Base-by-base conservation (phyloP, 1,140 invertebrate species). In the Neodiprion virginianus region DNA sequence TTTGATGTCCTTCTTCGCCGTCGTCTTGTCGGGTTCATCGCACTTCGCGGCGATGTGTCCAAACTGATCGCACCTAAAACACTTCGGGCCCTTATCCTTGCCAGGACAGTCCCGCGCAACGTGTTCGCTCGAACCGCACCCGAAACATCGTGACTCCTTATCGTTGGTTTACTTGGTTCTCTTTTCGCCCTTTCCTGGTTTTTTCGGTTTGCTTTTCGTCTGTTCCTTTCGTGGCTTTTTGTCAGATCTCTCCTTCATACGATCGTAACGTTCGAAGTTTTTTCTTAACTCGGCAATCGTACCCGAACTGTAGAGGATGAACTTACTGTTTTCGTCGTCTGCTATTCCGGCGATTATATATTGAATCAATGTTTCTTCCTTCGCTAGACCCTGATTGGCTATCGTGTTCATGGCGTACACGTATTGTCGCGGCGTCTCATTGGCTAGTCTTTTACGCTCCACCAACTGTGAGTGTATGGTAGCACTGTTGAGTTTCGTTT, bases 321-420 rank as follows among this genome's bases (percentile, higher is more conserved):
- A 69, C 69, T 78, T 77, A 65, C 74, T 78, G 5, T 17, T 21
- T 11, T 50, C 21, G 17, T 77, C 72, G 69, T 75, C 77, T 47
- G 28, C 48, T 80, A 40, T 40, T 40, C 28, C 28, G 0, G 0
- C 28, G 28, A 40, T 40, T 40, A 40, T 40, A 40, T 40, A 78
- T 78, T 79, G 79, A 53, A 81, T 81, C 5, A 81, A 23, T 28
- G 70, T 68, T 75, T 76, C 77, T 11, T 48, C 17, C 69, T 82
- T 78, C 17, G 79, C 68, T 49, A 53, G 48, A 1, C 53, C 71
- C 65, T 69, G 48, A 72, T 74, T 78, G 40, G 70, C 79, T 53
- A 80, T 78, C 68, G 79, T 76, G 71, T 75, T 50, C 74, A 80
- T 80, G 65, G 69, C 50, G 12, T 79, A 72, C 1, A 72, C 48